Percentiles rank a stretch among this genome's conserved stretches.
These are phyloP conservation scores for Parapsyche elsis DNA, from an alignment of 1,140 invertebrate species.

Conservation along the genomic window DNA sequence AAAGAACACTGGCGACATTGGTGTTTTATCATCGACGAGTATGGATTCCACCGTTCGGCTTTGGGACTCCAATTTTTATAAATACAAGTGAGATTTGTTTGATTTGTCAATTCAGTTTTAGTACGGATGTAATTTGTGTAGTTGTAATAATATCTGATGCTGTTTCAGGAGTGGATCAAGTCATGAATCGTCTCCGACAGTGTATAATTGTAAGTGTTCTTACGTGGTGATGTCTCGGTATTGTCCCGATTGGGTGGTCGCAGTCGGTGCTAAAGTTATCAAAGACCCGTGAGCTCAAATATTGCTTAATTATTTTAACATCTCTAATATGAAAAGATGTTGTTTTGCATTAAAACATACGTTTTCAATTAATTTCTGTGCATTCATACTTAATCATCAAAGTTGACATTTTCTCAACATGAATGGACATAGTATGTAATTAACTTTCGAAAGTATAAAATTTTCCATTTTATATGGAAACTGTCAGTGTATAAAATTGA, in stretches of 20 bases:
- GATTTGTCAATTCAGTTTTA: neutral
- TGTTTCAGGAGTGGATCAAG: conserved; percentile 61
- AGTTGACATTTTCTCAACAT: too few relatives aligned
- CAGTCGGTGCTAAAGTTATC: conserved; percentile 60
- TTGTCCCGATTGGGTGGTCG: conserved; percentile 65
- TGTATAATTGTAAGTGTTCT: conserved; percentile 65
- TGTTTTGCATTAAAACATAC: neutral
- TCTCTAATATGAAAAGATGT: neutral
- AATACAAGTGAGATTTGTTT: conserved; percentile 62
- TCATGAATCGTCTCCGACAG: conserved; percentile 62
- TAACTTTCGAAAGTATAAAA: too few relatives aligned
- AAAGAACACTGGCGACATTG: conserved; percentile 57
- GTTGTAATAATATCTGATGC: conserved; percentile 40
- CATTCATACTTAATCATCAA: too few relatives aligned
- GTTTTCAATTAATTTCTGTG: neutral
- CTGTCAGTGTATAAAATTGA: neutral
- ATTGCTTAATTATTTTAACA: neutral
- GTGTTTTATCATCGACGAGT: conserved; percentile 64
- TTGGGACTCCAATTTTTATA: conserved; percentile 61
- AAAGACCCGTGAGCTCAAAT: neutral
- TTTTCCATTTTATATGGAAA: neutral
- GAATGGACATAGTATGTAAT: too few relatives aligned
- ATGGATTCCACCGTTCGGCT: conserved; percentile 65
- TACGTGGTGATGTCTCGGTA: conserved; percentile 66
- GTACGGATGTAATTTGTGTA: neutral